Percentiles rank a stretch among this genome's conserved stretches.
Evolutionary conservation across 2,797 vertebrate species (phyloP).

Genomic region (Anomalospiza imberbis): DNA sequence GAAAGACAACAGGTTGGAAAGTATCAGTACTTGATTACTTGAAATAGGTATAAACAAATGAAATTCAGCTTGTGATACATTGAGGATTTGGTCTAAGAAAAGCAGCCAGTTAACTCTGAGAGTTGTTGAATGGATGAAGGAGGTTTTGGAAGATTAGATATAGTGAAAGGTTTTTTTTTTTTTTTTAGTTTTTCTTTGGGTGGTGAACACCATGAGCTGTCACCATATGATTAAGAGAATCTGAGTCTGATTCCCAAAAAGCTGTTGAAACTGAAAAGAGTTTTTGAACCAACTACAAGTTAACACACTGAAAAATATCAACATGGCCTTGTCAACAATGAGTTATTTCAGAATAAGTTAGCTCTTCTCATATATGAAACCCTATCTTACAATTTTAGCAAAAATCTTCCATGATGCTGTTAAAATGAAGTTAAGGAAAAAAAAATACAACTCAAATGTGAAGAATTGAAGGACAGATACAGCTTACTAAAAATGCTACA

Average conservation of each 20-base stretch:
- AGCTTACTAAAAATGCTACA: background rate
- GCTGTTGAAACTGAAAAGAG: background rate
- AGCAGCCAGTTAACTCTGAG: background rate
- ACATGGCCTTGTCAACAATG: background rate
- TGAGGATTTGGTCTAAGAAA: background rate
- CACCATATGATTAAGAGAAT: background rate
- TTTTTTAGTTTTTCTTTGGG: background rate
- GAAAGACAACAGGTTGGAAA: background rate
- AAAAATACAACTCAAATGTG: background rate
- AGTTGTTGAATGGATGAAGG: background rate
- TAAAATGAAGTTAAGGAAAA: background rate
- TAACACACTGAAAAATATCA: background rate
- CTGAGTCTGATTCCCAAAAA: background rate
- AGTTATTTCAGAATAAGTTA: background rate
- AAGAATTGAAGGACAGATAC: background rate
- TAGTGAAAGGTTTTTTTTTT: background rate
- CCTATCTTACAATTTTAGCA: background rate
- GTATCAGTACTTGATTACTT: background rate
- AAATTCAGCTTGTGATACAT: background rate
- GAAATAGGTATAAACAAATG: background rate
- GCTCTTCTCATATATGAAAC: background rate
- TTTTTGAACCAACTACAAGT: background rate
- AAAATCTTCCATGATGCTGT: background rate
- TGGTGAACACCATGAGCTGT: background rate
- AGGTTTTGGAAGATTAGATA: background rate